Base-by-base conservation (phyloP, 2,797 vertebrate species). In the Champsocephalus esox region DNA sequence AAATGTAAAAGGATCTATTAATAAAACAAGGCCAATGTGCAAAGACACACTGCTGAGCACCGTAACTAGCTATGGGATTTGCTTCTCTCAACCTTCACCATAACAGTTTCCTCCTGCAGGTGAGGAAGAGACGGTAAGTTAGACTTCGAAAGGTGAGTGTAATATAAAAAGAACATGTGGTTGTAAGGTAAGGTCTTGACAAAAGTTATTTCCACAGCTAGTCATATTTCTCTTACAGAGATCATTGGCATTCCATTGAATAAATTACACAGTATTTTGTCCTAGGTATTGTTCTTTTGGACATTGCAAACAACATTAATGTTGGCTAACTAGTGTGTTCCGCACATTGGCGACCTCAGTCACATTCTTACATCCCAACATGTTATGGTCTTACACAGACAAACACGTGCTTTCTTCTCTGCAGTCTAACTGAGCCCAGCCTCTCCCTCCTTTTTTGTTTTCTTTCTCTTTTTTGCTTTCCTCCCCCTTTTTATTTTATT, bases 371-470 rank as follows among this genome's bases (percentile, higher is more conserved):
- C 69, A 72, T 79, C 17, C 14, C 46, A 78, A 80, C 70, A 87
- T 79, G 72, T 82, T 74, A 95, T 94, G 95, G 94, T 96, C 96
- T 97, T 97, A 96, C 95, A 97, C 92, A 95, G 95, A 95, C 95
- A 97, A 95, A 95, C 95, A 91, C 91, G 67, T 93, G 88, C 94
- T 90, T 77, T 68, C 73, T 94, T 96, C 92, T 93, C 84, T 94
- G 82, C 96, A 94, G 93, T 95, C 89, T 97, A 95, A 97, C 96
- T 99, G 93, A 99, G 94, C 92, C 88, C 91, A 91, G 89, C 92
- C 95, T 95, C 91, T 94, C 93, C 94, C 90, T 92, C 93, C 91
- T 94, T 93, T 93, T 94, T 93, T 93, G 84, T 89, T 90, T 93
- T 91, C 83, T 92, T 46, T 87, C 83, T 80, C 85, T 87, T 86